Evolutionary conservation across 2,113 vertebrate genomes (phyloP), one percentile per base, ranked within the genome.

Genomic region (Toxostoma redivivum): DNA sequence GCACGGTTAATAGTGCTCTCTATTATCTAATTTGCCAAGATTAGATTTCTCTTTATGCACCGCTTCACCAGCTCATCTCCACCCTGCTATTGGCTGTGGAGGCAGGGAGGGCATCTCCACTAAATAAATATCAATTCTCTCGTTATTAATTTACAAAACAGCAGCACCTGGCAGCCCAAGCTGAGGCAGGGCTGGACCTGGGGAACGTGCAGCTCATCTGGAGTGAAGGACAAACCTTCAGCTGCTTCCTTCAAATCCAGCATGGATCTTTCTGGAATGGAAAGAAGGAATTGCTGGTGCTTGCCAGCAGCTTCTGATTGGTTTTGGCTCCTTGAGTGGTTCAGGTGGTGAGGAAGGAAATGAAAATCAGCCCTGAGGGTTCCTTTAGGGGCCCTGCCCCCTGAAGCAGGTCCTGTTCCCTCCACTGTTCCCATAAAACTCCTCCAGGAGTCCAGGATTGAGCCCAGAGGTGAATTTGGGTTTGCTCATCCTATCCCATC

Each of bases 21-120:
- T 40, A 90, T 86, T 76, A 86, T 54, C 61, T 95, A 40, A 92
- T 97, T 97, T 97, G 71, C 92, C 69, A 91, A 94, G 69, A 94
- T 92, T 72, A 92, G 67, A 82, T 91, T 76, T 27, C 74, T 73
- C 44, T 73, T 78, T 25, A 48, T 65, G 89, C 81, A 50, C 67
- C 76, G 12, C 53, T 91, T 92, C 83, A 69, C 82, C 33, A 42
- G 80, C 84, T 94, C 71, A 18, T 86, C 83, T 54, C 24, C 11
- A 25, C 74, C 61, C 65, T 51, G 72, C 20, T 65, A 17, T 60
- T 84, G 74, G 50, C 79, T 79, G 71, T 45, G 7, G 24, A 83
- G 48, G 27, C 50, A 4, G 56, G 69, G 74, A 60, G 67, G 76
- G 54, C 22, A 12, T 17, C 65, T 38, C 47, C n/a, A 48, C 57